A percentile compares a stretch with the other conserved stretches of the same genome.
Conservation (phyloP, 2,888 invertebrate species). For the Phyllotreta striolata region DNA sequence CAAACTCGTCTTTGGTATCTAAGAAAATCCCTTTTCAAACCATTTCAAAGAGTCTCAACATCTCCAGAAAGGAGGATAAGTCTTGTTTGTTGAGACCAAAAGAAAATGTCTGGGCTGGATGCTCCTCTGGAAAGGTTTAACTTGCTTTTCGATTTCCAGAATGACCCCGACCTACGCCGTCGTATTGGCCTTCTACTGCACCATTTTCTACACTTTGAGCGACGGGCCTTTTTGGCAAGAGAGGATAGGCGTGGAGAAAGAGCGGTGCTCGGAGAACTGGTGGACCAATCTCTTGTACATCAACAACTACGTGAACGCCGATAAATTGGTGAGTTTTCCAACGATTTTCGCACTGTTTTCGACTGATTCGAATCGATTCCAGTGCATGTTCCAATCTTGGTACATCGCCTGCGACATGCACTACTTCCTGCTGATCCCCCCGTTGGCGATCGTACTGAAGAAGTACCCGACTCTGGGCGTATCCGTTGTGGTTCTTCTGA, state of each 20-base stretch:
- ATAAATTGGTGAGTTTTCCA: slow-evolving; percentile 60
- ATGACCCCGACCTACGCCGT: slow-evolving; percentile 77
- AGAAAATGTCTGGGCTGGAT: no score
- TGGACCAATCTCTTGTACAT: slow-evolving; percentile 77
- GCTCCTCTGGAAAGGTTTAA: no score
- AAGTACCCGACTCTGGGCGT: slow-evolving; percentile 46
- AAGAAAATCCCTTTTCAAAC: background rate
- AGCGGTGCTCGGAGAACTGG: slow-evolving; percentile 71
- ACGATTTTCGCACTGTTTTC: no score
- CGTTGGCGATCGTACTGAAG: slow-evolving; percentile 45
- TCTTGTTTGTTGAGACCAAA: no score
- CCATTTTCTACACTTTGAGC: slow-evolving; percentile 72
- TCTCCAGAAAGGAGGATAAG: no score
- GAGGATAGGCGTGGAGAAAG: slow-evolving; percentile 61
- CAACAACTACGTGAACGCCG: slow-evolving; percentile 70
- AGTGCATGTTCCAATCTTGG: slow-evolving; percentile 68
- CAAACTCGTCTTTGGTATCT: no score
- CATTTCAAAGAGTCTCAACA: no score
- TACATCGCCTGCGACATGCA: slow-evolving; percentile 59
- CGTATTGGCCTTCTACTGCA: slow-evolving; percentile 76
- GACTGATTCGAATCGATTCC: no score
- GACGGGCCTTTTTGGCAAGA: slow-evolving; percentile 78
- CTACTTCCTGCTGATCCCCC: slow-evolving; percentile 46
- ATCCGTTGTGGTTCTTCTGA: slow-evolving; percentile 35
- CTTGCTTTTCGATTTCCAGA: slow-evolving; percentile 58